These are phyloP conservation scores for Riparia riparia DNA, from an alignment of 2,113 vertebrate genomes.

Conservation along the genomic window DNA sequence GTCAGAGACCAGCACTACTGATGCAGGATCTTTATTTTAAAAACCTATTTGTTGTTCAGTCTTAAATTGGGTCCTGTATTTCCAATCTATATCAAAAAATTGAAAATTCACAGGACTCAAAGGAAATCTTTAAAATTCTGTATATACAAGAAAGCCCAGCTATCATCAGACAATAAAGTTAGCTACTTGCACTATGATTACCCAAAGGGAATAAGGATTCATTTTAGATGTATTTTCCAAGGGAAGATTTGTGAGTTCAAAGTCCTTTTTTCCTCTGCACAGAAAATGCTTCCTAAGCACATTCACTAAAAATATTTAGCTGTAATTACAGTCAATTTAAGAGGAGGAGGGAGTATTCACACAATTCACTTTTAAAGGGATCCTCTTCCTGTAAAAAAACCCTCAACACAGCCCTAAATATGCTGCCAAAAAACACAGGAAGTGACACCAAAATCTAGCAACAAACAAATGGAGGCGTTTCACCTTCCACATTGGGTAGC, in stretches of 20 bases:
- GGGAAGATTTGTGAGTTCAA: constrained; percentile 17
- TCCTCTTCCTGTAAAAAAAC: background rate
- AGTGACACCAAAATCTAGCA: background rate
- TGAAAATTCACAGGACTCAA: constrained; percentile 26
- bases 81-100: constrained; percentile 17
- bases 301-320: constrained; percentile 52
- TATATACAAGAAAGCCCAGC: background rate
- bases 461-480: background rate
- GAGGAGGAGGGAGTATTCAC: background rate
- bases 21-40: background rate
- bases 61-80: background rate
- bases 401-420: background rate
- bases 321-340: constrained; percentile 41
- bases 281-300: constrained; percentile 5
- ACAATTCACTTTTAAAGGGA: constrained; percentile 19
- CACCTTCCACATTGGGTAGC: background rate
- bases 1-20: background rate
- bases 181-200: background rate
- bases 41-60: background rate
- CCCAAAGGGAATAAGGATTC: constrained; percentile 17
- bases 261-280: background rate
- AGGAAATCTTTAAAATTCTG: constrained; percentile 19
- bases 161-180: constrained; percentile 34
- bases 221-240: constrained; percentile 24
- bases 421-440: background rate